Evolutionary conservation across 2,113 vertebrate species (phyloP).

Genomic region (Aptenodytes forsteri): DNA sequence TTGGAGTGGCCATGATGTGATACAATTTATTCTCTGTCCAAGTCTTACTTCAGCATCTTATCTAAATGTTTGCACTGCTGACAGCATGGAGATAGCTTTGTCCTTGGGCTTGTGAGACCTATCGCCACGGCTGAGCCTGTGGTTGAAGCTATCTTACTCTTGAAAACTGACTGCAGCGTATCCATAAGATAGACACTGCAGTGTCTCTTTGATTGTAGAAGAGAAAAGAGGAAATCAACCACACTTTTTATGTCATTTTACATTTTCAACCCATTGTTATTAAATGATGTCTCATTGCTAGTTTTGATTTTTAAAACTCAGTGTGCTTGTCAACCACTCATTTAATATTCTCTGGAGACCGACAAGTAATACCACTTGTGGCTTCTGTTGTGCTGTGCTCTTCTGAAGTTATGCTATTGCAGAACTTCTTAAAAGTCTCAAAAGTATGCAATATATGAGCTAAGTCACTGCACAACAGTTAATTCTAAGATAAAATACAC

Average conservation of each 20-base stretch:
- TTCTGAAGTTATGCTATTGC: not conserved
- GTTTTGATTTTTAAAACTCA: constrained; percentile 28
- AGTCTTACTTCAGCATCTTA: not conserved
- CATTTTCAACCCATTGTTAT: constrained; percentile 32
- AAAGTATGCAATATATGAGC: not conserved
- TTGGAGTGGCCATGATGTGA: not conserved
- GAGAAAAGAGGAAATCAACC: not conserved
- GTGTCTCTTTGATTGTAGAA: not conserved
- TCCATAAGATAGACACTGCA: too few relatives aligned
- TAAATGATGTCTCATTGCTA: constrained; percentile 3
- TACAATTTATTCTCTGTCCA: not conserved
- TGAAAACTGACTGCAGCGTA: not conserved
- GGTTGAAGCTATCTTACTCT: not conserved
- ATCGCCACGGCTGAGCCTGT: not conserved
- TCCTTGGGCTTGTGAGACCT: not conserved
- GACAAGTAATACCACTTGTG: not conserved
- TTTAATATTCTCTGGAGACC: not conserved
- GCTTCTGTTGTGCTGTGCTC: not conserved
- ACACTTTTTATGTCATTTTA: not conserved
- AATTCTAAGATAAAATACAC: not conserved
- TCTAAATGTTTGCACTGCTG: not conserved
- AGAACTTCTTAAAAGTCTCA: not conserved
- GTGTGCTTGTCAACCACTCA: not conserved
- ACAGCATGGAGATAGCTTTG: not conserved
- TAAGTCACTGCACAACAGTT: constrained; percentile 17